Conservation (phyloP, 1,140 invertebrate genomes). For the Aphelinus certus region DNA sequence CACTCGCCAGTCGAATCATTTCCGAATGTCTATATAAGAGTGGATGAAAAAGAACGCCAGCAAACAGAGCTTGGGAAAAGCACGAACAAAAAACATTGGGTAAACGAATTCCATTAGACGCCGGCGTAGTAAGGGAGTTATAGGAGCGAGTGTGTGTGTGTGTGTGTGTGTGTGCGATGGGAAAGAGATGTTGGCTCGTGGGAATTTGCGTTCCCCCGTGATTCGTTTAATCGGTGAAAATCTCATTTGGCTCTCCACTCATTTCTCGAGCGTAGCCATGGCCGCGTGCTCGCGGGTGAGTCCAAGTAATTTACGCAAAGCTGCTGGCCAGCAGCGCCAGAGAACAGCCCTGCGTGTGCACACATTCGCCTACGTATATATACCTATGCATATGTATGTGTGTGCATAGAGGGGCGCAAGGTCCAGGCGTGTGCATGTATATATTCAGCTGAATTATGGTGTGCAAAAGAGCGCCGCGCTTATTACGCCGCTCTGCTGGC, state of each 20-base stretch:
- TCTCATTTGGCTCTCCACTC: conserved; percentile 5
- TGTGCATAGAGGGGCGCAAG: neutral
- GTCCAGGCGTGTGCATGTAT: neutral
- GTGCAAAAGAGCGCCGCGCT: neutral
- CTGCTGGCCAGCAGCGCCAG: too few relatives aligned
- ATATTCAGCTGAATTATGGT: conserved; percentile 23
- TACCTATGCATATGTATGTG: neutral
- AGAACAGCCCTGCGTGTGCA: neutral
- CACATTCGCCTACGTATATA: neutral
- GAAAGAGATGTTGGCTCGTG: neutral
- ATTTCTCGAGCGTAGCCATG: too few relatives aligned
- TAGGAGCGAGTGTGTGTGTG: neutral
- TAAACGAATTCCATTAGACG: conserved; percentile 1
- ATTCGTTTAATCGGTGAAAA: conserved; percentile 27
- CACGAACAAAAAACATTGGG: neutral
- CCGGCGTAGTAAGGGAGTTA: neutral
- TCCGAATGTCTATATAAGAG: neutral
- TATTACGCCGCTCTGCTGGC: neutral
- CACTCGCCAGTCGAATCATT: too few relatives aligned
- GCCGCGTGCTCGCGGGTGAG: neutral
- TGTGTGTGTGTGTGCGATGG: neutral
- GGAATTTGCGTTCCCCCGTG: conserved; percentile 13
- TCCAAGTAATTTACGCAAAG: conserved; percentile 12
- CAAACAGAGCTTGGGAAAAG: neutral
- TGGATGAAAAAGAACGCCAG: neutral